Evolutionary conservation across 2,113 vertebrate genomes (phyloP).

Genomic region (Bubo blakistoni): DNA sequence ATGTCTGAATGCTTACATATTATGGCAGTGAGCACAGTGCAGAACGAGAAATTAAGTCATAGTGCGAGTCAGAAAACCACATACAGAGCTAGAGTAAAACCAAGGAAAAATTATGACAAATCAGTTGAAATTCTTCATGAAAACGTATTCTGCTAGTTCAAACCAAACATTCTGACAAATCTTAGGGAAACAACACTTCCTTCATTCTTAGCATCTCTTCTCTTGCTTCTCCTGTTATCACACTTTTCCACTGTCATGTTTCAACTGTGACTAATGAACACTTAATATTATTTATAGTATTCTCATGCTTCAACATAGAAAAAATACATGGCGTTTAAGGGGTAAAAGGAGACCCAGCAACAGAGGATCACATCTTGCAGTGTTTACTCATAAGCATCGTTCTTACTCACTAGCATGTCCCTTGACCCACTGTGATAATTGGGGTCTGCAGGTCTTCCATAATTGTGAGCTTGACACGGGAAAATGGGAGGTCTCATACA

Average conservation of each 20-base stretch:
- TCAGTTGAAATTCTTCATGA: not conserved
- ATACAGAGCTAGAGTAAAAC: not conserved
- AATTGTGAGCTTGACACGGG: not conserved
- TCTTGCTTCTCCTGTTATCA: not conserved
- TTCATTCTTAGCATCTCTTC: not conserved
- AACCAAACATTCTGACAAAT: not conserved
- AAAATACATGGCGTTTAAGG: not conserved
- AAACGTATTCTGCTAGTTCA: not conserved
- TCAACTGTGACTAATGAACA: not conserved
- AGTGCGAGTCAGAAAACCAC: not conserved
- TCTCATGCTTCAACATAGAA: not conserved
- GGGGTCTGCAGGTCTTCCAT: not conserved
- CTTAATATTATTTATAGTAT: not conserved
- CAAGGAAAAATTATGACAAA: not conserved
- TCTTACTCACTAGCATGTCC: not conserved
- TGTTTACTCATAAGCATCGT: not conserved
- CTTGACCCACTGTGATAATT: not conserved
- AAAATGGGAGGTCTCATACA: not conserved
- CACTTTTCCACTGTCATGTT: not conserved
- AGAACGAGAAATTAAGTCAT: slow-evolving; percentile 19
- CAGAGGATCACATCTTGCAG: not conserved
- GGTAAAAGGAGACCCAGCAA: not conserved
- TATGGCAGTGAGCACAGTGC: not conserved
- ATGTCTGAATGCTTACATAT: not conserved
- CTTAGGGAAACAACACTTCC: not conserved